These are phyloP conservation scores for Montipora capitata DNA, from an alignment of 92 coral and sea anemone genomes.

Conservation along the genomic window DNA sequence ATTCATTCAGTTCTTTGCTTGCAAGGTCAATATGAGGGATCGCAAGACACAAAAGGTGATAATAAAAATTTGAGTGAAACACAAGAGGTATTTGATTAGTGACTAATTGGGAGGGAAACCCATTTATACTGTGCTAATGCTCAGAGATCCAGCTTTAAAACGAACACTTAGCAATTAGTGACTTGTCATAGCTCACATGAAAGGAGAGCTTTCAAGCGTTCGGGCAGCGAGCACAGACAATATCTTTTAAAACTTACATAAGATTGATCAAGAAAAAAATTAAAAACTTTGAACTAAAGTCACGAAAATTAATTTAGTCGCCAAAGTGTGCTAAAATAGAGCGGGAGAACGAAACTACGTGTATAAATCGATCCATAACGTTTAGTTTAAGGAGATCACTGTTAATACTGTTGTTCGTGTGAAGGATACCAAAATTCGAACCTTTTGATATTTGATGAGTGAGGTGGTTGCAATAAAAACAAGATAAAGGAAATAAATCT, in stretches of 20 bases:
- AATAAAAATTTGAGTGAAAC: slow-evolving; percentile 9
- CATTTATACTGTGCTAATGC: slow-evolving; percentile 6
- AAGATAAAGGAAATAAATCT: slow-evolving; percentile 29
- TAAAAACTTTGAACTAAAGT: background rate
- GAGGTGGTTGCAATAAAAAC: slow-evolving; percentile 35
- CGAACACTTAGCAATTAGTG: slow-evolving; percentile 6
- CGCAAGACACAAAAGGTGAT: background rate
- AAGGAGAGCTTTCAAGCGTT: background rate
- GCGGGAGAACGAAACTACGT: background rate
- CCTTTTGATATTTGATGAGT: slow-evolving; percentile 35
- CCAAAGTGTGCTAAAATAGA: background rate
- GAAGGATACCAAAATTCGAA: background rate
- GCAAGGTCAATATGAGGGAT: background rate
- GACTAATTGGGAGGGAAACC: background rate
- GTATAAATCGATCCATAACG: background rate
- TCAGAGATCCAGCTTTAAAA: slow-evolving; percentile 2
- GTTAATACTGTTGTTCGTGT: background rate
- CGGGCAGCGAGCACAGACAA: no score
- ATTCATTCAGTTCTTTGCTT: background rate
- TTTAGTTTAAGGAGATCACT: background rate
- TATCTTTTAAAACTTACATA: background rate
- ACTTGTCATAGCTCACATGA: background rate
- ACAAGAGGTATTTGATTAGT: background rate
- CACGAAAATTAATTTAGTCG: background rate
- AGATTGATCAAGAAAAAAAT: background rate